Conservation (phyloP, 2,797 vertebrate genomes). For the Heteromormyrus szaboi region DNA sequence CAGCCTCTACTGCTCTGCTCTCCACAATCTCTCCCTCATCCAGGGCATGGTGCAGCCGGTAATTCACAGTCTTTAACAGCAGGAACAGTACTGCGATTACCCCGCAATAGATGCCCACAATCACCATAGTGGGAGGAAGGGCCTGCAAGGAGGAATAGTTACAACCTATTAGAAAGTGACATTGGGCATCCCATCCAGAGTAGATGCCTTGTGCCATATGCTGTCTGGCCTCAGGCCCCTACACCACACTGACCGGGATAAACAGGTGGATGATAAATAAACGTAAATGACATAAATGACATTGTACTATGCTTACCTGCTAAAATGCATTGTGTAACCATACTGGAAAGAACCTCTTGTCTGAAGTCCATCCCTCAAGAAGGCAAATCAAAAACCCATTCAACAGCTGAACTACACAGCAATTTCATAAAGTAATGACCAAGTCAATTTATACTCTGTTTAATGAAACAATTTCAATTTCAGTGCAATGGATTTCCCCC, state of each 20-base stretch:
- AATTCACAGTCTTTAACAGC: slow-evolving; percentile 93
- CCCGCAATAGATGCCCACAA: slow-evolving; percentile 95
- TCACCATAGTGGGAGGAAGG: slow-evolving; percentile 90
- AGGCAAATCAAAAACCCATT: not conserved
- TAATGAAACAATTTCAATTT: not conserved
- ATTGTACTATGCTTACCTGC: not conserved
- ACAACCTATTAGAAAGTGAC: not conserved
- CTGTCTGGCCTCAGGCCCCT: not conserved
- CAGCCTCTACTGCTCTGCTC: slow-evolving; percentile 70
- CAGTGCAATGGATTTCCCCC: not conserved
- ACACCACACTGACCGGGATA: not conserved
- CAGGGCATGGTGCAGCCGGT: slow-evolving; percentile 89
- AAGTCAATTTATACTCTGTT: not conserved
- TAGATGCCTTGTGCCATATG: not conserved
- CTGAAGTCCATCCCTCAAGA: not conserved
- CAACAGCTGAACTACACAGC: not conserved
- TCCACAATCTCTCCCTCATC: slow-evolving; percentile 96
- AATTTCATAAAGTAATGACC: not conserved
- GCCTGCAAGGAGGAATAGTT: slow-evolving; percentile 61
- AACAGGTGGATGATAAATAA: not conserved
- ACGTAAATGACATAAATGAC: not conserved
- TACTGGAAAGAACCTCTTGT: not conserved
- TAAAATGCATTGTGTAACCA: not conserved
- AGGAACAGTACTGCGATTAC: slow-evolving; percentile 91
- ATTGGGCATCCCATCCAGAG: not conserved